Evolutionary conservation across 2,797 vertebrate genomes (phyloP), one percentile per base, ranked within the genome.

Genomic region (Pseudotriccus pelzelni): DNA sequence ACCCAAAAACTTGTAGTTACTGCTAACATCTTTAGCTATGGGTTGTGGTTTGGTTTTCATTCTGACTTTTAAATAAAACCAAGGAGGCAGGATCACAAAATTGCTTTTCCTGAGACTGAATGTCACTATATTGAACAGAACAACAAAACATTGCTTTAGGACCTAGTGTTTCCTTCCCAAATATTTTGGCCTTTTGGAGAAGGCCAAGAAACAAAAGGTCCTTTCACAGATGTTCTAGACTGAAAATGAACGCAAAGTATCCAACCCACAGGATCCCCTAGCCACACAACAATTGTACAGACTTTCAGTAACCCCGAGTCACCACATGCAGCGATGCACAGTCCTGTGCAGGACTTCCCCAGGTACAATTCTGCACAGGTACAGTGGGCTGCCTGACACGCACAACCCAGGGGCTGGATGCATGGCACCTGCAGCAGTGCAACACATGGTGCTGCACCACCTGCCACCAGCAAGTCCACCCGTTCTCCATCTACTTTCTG

Each of bases 361-460:
- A 0, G 20, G 7, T 32, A 10, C 19, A 9, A 9, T 28, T 50
- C 44, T 55, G 44, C n/a, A 7, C 14, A 2, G 2, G 14, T 13
- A 37, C 52, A 39, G 14, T 7, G 19, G 53, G 36, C 23, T 5
- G 4, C 39, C 34, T 39, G 30, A 34, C 22, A 13, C 14, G 3
- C 1, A 2, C 36, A 27, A 7, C 4, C 28, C 25, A 12, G 49
- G 20, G 24, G 7, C 17, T 32, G 21, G 32, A 12, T 56, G 34
- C 43, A 23, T 11, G 4, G 62, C 52, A 63, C 3, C 1, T 16
- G 14, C 37, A 28, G 20, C 46, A n/a, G 6, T 5, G 5, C 60
- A 50, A 17, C 18, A 13, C 0, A 0, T 14, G 53, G 17, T 53
- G 53, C 36, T 50, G 55, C 0, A 0, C 27, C 2, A 0, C 50